phyloP scores from a whole-genome alignment of 2,797 vertebrate species.

The Anas acuta region DNA sequence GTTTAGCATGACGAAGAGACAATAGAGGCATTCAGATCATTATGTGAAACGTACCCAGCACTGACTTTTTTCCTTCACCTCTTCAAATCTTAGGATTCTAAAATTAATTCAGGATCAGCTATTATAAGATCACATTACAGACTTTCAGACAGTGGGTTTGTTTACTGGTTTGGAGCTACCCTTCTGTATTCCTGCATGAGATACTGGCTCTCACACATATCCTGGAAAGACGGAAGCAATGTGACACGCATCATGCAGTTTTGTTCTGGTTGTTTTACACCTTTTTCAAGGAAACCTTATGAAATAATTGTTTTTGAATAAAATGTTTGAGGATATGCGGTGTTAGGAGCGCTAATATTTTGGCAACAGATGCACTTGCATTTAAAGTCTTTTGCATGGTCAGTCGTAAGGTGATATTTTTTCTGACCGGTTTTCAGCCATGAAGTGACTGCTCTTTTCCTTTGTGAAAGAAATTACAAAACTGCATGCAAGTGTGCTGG shows the following conservation, averaged over 20 bases:
- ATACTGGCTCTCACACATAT: background rate
- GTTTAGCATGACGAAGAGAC: background rate
- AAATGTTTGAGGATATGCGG: background rate
- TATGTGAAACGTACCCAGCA: background rate
- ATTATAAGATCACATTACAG: background rate
- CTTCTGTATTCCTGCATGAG: rapidly evolving
- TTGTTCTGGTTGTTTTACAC: background rate
- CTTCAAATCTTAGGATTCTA: background rate
- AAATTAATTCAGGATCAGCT: background rate
- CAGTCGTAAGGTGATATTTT: background rate
- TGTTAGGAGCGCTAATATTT: background rate
- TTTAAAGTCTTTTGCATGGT: background rate
- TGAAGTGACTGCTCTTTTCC: background rate
- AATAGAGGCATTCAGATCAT: background rate
- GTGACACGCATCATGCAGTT: rapidly evolving
- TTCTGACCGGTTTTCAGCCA: background rate
- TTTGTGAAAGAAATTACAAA: background rate
- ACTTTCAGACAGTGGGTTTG: background rate
- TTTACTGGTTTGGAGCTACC: background rate
- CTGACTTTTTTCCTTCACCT: background rate
- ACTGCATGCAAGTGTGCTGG: background rate
- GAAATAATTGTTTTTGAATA: background rate
- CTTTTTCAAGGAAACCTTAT: background rate
- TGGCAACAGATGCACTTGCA: background rate
- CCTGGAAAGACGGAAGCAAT: background rate